Evolutionary conservation across 2,113 vertebrate genomes (phyloP), one percentile per base, ranked within the genome.

Genomic region (Xiphophorus maculatus): DNA sequence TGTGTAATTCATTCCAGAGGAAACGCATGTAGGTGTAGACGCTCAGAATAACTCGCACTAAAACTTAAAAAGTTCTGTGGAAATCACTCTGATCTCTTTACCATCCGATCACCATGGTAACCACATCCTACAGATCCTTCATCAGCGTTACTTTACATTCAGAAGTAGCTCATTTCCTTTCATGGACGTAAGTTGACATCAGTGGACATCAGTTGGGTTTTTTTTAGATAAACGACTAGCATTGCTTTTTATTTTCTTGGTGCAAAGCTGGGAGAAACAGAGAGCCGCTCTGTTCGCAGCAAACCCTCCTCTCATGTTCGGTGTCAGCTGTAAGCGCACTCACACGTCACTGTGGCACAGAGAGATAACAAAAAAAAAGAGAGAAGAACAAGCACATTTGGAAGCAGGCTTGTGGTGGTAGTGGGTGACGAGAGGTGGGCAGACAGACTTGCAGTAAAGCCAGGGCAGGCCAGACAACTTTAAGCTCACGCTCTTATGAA

Each of bases 261-360:
- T 70, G 71, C 72, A 64, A 66, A 66, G 48, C 65, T 68, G 28
- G 71, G 63, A 66, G 81, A 71, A 74, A 79, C 86, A 78, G 69
- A 48, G 61, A 69, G 60, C 63, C 37, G 68, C 25, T 69, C 68
- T 58, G 5, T 17, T 44, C n/a, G 9, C 15, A 17, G 10, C 30
- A 28, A 17, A 78, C 82, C 66, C 74, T 68, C 78, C 15, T 51
- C 35, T 68, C 22, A 32, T 12, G 61, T 72, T 62, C 33, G 1
- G 77, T 15, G 28, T 71, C 80, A 62, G 74, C 84, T 82, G 76
- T 22, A 72, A 84, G 82, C 83, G 80, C 77, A 81, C 44, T 73
- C 17, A 71, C 77, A 85, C 76, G 80, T 83, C 80, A n/a, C 82
- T 67, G 88, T 80, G 71, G 66, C 85, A 86, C 78, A 84, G 77